A percentile compares a stretch with the other conserved stretches of the same genome.
Evolutionary conservation across 2,797 vertebrate species (phyloP).

Genomic region (Anguilla anguilla): DNA sequence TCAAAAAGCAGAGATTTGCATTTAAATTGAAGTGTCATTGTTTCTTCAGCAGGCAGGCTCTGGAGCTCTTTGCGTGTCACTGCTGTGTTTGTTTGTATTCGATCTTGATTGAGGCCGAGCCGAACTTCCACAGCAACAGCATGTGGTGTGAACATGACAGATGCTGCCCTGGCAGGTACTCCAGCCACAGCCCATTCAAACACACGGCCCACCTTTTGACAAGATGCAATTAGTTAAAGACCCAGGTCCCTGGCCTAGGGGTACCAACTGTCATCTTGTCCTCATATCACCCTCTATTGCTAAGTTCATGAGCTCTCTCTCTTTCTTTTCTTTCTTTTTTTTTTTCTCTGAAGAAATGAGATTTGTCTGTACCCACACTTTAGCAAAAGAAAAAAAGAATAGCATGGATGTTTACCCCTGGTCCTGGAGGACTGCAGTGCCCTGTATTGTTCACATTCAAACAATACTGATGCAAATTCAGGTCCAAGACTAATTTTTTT

Average conservation of each 20-base stretch:
- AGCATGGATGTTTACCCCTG: background rate
- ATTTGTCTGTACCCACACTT: background rate
- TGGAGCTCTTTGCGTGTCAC: background rate
- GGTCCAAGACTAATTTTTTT: background rate
- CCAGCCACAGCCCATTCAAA: background rate
- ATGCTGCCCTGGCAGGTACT: background rate
- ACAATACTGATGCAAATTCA: background rate
- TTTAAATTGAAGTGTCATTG: background rate
- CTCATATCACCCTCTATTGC: background rate
- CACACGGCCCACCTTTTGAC: background rate
- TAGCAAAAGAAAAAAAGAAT: background rate
- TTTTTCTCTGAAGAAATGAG: background rate
- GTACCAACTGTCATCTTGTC: background rate
- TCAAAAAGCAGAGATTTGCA: background rate
- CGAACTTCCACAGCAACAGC: background rate
- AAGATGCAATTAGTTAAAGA: background rate
- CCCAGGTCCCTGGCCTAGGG: background rate
- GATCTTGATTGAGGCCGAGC: background rate
- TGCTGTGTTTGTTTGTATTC: background rate
- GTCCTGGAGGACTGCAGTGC: background rate
- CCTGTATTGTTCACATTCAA: background rate
- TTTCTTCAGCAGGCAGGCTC: background rate
- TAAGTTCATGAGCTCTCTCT: background rate
- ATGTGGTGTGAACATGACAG: background rate
- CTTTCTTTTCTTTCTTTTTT: background rate